Base-by-base conservation (phyloP, 2,888 invertebrate genomes). In the Drosophila differens region DNA sequence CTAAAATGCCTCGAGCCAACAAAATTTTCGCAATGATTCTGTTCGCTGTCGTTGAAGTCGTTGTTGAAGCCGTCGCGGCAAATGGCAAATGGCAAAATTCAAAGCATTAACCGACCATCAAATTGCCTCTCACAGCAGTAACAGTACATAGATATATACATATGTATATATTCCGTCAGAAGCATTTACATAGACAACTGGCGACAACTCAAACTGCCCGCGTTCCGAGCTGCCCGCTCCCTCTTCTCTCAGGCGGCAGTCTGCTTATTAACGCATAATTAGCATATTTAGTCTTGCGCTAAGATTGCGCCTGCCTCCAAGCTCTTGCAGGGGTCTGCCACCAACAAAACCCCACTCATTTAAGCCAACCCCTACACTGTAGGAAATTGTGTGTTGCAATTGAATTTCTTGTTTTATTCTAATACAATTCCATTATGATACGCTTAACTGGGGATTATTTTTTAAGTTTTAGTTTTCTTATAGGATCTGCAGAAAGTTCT, bases 241-340 rank as follows among this genome's bases (percentile, higher is more conserved):
- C 4, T 25, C 47, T 7, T 25, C n/a, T 41, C 10, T 41, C 16
- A 25, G 25, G 9, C 47, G 25, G 25, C 44, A 22, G 5, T 22
- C 74, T 82, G 86, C 87, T 90, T 90, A 88, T 88, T 88, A 90
- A 88, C 89, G 87, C 87, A 86, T 88, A 88, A 88, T 88, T 88
- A 88, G 87, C 90, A 86, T 86, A 89, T 88, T 87, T 87, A 85
- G 85, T 81, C 76, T 72, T 72, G 85, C 73, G 72, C 79, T 59
- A 71, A 89, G 83, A 88, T 80, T 89, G 88, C 72, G 64, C 16
- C 47, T 47, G 16, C 9, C 47, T 25, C 25, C 25, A 16, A 25
- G 47, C 4, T 16, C 25, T 9, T 25, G 47, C 47, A 25, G 47
- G 4, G 25, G 16, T 16, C 47, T 25, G 25, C 25, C 47, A 47